Evolutionary conservation across 2,113 vertebrate genomes (phyloP).

Genomic region (Hemichromis elongatus): DNA sequence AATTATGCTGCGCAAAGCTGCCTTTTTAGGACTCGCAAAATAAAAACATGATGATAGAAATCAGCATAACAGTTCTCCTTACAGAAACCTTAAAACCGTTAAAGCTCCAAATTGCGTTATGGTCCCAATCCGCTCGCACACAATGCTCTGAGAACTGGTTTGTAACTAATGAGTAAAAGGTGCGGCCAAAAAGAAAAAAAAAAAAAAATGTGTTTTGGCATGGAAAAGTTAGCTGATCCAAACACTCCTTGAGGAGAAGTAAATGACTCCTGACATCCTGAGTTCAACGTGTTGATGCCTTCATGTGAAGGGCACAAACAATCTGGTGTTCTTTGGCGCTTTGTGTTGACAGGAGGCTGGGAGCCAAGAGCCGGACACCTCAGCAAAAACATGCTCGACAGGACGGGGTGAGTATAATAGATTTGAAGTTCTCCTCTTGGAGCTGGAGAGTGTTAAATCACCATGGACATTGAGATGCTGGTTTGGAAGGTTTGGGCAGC

Average conservation of each 20-base stretch:
- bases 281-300: background rate
- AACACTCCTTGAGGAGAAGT: background rate
- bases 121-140: background rate
- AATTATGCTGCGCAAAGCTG: background rate
- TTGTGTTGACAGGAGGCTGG: background rate
- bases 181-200: background rate
- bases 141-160: background rate
- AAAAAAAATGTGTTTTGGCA: background rate
- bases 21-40: background rate
- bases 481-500: conserved; percentile 36
- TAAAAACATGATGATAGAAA: background rate
- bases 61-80: background rate
- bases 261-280: background rate
- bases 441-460: conserved; percentile 21
- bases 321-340: background rate
- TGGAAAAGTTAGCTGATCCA: background rate
- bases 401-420: conserved; percentile 30
- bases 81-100: background rate
- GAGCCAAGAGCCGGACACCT: conserved; percentile 4
- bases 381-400: conserved; percentile 30
- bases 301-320: background rate
- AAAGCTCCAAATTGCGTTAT: background rate
- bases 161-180: background rate
- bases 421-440: conserved; percentile 42
- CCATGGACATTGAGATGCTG: conserved; percentile 55